These are phyloP conservation scores for Argyrosomus japonicus DNA, from an alignment of 2,113 vertebrate genomes.

Conservation along the genomic window DNA sequence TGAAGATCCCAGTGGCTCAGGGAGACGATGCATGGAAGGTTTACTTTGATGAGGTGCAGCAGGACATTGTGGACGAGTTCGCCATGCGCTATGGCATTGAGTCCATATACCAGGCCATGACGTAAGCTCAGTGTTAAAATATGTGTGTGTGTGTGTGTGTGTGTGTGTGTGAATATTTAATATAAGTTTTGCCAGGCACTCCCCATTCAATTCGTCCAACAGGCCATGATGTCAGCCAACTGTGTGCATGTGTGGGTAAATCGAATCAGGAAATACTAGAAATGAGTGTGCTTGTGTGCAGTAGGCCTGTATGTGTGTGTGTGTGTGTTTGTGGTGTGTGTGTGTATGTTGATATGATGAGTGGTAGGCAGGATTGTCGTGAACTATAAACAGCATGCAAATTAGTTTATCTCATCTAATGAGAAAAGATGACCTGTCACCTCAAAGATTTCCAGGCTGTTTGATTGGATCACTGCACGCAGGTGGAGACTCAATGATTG, in stretches of 20 bases:
- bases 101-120: slow-evolving; percentile 99
- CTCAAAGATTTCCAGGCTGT: slow-evolving; percentile 29
- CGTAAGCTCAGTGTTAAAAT: slow-evolving; percentile 84
- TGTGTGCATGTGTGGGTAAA: slow-evolving; percentile 28
- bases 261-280: slow-evolving; percentile 54
- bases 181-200: not conserved
- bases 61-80: slow-evolving; percentile 97
- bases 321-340: slow-evolving; percentile 8
- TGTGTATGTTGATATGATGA: slow-evolving; percentile 14
- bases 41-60: slow-evolving; percentile 95
- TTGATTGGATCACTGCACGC: slow-evolving; percentile 33
- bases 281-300: not conserved
- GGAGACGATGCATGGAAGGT: slow-evolving; percentile 98
- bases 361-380: slow-evolving; percentile 9
- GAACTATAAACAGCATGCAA: slow-evolving; percentile 62
- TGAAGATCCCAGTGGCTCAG: slow-evolving; percentile 90
- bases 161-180: not conserved
- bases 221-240: not conserved
- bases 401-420: slow-evolving; percentile 67
- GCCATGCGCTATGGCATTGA: slow-evolving; percentile 98
- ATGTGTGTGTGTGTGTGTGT: not conserved
- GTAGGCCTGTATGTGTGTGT: slow-evolving; percentile 7
- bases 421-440: slow-evolving; percentile 61
- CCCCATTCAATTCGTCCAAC: not conserved
- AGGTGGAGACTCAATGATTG: slow-evolving; percentile 23